Evolutionary conservation across 2,113 vertebrate genomes (phyloP).

Genomic region (Falco punctatus): DNA sequence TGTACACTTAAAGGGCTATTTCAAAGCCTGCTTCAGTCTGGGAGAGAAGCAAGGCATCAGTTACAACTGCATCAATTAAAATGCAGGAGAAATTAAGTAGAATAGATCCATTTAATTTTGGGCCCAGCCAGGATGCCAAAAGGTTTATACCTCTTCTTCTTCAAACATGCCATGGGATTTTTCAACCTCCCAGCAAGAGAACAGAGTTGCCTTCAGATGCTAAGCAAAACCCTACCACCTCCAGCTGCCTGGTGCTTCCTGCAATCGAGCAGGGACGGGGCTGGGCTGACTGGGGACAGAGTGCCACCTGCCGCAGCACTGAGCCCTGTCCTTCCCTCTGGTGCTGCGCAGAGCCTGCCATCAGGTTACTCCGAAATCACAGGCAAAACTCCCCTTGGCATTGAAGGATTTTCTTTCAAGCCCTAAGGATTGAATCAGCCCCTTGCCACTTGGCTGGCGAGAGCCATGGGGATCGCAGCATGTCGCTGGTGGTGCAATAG

Average conservation of each 20-base stretch:
- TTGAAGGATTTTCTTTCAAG: background rate
- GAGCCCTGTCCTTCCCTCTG: background rate
- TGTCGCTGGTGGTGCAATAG: rapidly evolving
- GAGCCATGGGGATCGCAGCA: rapidly evolving
- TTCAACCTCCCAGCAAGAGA: background rate
- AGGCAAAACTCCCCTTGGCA: background rate
- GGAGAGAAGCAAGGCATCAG: background rate
- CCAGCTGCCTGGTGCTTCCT: background rate
- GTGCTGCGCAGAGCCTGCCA: background rate
- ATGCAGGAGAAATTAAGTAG: background rate
- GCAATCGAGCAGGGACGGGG: rapidly evolving
- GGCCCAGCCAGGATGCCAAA: background rate
- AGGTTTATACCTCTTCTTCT: background rate
- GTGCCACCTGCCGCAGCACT: background rate
- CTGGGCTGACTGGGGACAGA: background rate
- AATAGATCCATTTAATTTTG: background rate
- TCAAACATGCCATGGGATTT: background rate
- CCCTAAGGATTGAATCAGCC: background rate
- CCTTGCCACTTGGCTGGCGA: background rate
- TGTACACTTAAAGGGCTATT: background rate
- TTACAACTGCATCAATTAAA: background rate
- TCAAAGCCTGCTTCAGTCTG: background rate
- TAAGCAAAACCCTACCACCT: background rate
- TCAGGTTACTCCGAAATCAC: background rate
- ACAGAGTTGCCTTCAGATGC: background rate